Evolutionary conservation across 1,140 invertebrate genomes (phyloP).

Genomic region (honey bee (Apis mellifera)): DNA sequence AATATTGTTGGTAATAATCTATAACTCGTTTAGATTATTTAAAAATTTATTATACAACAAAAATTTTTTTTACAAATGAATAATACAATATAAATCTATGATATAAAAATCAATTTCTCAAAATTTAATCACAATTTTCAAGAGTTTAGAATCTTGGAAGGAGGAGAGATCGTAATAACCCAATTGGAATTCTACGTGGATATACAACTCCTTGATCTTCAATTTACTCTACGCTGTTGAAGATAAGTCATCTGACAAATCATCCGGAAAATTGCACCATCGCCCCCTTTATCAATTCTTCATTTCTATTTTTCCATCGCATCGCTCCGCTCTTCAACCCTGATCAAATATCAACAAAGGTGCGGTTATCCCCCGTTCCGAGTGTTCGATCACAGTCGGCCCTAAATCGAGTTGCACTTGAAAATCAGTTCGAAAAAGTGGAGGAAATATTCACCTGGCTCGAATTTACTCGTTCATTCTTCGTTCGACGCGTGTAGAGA

Average conservation of each 20-base stretch:
- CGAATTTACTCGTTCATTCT: not conserved
- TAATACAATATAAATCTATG: too few relatives aligned
- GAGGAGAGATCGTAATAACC: not conserved
- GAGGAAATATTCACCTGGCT: not conserved
- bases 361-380: not conserved
- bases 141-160: not conserved
- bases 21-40: too few relatives aligned
- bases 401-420: not conserved
- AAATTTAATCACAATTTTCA: too few relatives aligned
- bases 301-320: slow-evolving; percentile 10
- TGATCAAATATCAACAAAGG: slow-evolving; percentile 17
- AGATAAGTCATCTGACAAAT: slow-evolving; percentile 12
- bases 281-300: not conserved
- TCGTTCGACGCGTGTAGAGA: not conserved
- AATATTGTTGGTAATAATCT: too few relatives aligned
- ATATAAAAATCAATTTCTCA: too few relatives aligned
- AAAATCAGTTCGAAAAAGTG: not conserved
- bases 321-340: not conserved
- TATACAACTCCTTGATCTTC: not conserved
- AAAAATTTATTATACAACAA: too few relatives aligned
- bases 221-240: not conserved
- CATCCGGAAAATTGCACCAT: not conserved
- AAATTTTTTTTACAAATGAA: too few relatives aligned
- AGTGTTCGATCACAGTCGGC: not conserved
- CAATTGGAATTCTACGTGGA: not conserved